These are phyloP conservation scores for Champsocephalus esox DNA, from an alignment of 2,797 vertebrate genomes.

Conservation along the genomic window DNA sequence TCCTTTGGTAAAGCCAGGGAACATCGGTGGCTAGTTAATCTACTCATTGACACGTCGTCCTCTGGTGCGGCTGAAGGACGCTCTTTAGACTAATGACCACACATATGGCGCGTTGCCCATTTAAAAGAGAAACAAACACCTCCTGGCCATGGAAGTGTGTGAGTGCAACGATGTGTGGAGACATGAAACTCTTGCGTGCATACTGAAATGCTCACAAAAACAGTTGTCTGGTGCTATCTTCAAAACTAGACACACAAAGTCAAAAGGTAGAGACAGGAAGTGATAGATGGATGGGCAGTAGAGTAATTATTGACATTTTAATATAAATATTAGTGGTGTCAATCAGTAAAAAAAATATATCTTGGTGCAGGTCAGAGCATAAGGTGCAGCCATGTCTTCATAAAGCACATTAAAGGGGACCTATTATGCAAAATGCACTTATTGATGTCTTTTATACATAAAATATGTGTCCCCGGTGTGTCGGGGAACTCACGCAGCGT, in stretches of 20 bases:
- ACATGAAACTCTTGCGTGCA: conserved; percentile 43
- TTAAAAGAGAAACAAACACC: conserved; percentile 88
- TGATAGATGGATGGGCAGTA: neutral
- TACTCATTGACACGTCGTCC: conserved; percentile 86
- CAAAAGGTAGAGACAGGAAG: conserved; percentile 16
- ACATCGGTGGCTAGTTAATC: conserved; percentile 82
- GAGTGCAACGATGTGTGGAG: conserved; percentile 55
- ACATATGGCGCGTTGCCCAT: conserved; percentile 83
- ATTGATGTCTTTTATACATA: no score
- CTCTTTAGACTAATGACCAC: conserved; percentile 86
- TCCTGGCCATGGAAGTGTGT: conserved; percentile 76
- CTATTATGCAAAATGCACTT: no score
- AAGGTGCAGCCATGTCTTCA: no score
- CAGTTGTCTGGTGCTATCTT: conserved; percentile 8
- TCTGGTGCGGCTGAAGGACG: conserved; percentile 84
- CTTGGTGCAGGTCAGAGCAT: no score
- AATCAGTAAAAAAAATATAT: no score
- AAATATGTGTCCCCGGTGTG: no score
- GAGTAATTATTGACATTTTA: neutral
- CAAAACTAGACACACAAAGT: conserved; percentile 42
- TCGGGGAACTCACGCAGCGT: no score
- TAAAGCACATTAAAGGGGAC: no score
- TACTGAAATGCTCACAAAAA: conserved; percentile 21
- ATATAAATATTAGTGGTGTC: neutral
- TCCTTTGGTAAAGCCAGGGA: conserved; percentile 77